Base-by-base conservation (phyloP, 2,113 vertebrate genomes). In the Stigmatopora argus region DNA sequence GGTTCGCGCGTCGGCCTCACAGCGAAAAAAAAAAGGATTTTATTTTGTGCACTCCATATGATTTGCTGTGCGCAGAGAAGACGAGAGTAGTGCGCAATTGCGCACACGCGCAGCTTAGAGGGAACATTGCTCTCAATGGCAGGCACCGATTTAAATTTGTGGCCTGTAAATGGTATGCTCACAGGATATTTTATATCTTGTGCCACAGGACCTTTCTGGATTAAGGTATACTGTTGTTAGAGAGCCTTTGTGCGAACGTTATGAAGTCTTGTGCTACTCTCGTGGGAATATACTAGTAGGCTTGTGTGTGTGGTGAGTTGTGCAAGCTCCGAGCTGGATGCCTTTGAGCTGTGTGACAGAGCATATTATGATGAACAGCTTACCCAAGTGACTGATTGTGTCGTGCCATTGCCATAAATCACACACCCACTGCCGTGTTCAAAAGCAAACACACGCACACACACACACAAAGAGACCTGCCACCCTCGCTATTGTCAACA, bases 361-460 rank as follows among this genome's bases (percentile, higher is more conserved):
- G 66, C 73, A 81, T 77, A 81, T 85, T 85, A 82, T 86, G 85
- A 89, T 77, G 81, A 86, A 89, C 85, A 86, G 76, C 78, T 82
- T 73, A 57, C 73, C 78, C 51, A 75, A 82, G 79, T 86, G 85
- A 89, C 85, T 83, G 85, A 89, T 83, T 84, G 83, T 78, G 65
- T 81, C 71, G 67, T 77, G 72, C 75, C 76, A 69, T 64, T 38
- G 53, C 79, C 58, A 84, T 89, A 85, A 86, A 89, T 89, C 83
- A 89, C 62, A 83, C 77, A 76, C 77, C 83, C 79, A 79, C 77
- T 84, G 79, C 71, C 77, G 74, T 71, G 65, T 80, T 70, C 72
- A 75, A 48, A 69, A 78, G 80, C 72, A 60, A 62, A 66, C 72
- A 70, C 77, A 72, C 66, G 62, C 51, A 61, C 35, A 56, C 52